These are phyloP conservation scores for Bombylius major DNA, from an alignment of 2,888 invertebrate species.

Conservation along the genomic window DNA sequence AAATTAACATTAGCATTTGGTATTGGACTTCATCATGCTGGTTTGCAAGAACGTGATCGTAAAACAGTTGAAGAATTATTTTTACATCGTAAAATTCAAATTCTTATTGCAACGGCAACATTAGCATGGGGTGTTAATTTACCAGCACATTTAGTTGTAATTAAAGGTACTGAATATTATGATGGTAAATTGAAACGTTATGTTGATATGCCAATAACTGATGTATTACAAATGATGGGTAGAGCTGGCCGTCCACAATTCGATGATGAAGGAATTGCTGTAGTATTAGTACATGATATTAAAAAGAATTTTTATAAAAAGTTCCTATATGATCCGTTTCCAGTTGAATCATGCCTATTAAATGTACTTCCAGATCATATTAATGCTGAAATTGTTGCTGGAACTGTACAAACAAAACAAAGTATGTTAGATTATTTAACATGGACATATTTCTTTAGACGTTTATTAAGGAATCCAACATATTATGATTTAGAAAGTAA, in stretches of 20 bases:
- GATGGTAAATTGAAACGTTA: conserved; percentile 94
- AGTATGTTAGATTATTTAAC: conserved; percentile 93
- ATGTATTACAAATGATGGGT: conserved; percentile 99
- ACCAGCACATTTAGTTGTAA: conserved; percentile 94
- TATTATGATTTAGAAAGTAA: conserved; percentile 72
- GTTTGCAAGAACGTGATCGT: conserved; percentile 84
- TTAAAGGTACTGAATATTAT: conserved; percentile 95
- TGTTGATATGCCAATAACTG: conserved; percentile 99
- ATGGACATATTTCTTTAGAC: conserved; percentile 95
- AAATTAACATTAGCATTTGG: conserved; percentile 92
- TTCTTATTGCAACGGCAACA: conserved; percentile 92
- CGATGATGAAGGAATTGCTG: conserved; percentile 82
- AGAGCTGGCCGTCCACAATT: conserved; percentile 96
- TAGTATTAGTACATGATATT: conserved; percentile 83
- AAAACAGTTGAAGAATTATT: conserved; percentile 87
- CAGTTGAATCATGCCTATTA: conserved; percentile 91
- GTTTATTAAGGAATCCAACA: conserved; percentile 81
- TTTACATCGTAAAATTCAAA: conserved; percentile 89
- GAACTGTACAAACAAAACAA: conserved; percentile 84
- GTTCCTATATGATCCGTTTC: conserved; percentile 98
- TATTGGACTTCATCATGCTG: conserved; percentile 97
- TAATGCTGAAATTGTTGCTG: conserved; percentile 94
- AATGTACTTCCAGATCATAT: conserved; percentile 89
- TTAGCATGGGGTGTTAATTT: conserved; percentile 99
- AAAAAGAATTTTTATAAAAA: conserved; percentile 99